Evolutionary conservation across 2,888 invertebrate species (phyloP).

Genomic region (Cantharis rustica): DNA sequence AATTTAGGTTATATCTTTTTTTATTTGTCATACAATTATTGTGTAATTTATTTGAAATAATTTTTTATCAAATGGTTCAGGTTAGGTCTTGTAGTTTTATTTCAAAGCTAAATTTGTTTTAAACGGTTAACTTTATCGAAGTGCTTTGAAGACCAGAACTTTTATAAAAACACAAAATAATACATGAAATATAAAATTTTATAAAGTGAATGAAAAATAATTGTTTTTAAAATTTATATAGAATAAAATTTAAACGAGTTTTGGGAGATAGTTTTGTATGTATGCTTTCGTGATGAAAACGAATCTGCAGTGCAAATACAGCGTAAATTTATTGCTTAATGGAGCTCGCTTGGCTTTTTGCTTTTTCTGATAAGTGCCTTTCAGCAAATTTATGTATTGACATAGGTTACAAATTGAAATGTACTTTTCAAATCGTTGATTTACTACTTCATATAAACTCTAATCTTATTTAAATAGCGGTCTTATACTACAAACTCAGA

Average conservation of each 20-base stretch:
- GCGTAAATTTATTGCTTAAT: slow-evolving; percentile 41
- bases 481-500: neutral
- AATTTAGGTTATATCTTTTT: no score
- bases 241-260: slow-evolving; percentile 22
- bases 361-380: slow-evolving; percentile 43
- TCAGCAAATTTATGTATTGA: slow-evolving; percentile 46
- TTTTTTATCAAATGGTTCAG: no score
- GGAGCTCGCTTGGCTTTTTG: slow-evolving; percentile 40
- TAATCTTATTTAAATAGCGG: slow-evolving; percentile 26
- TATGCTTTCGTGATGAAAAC: slow-evolving; percentile 33
- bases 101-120: neutral
- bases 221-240: slow-evolving; percentile 15
- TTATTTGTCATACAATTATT: no score
- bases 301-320: slow-evolving; percentile 34
- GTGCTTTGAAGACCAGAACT: no score
- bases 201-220: neutral
- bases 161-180: neutral
- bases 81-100: no score
- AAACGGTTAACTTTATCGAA: neutral
- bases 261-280: slow-evolving; percentile 25
- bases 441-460: slow-evolving; percentile 41
- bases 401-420: slow-evolving; percentile 45
- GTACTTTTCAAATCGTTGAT: slow-evolving; percentile 42
- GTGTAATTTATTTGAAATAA: no score
- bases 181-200: neutral